Conservation (phyloP, 2,113 vertebrate genomes). For the Carollia perspicillata region DNA sequence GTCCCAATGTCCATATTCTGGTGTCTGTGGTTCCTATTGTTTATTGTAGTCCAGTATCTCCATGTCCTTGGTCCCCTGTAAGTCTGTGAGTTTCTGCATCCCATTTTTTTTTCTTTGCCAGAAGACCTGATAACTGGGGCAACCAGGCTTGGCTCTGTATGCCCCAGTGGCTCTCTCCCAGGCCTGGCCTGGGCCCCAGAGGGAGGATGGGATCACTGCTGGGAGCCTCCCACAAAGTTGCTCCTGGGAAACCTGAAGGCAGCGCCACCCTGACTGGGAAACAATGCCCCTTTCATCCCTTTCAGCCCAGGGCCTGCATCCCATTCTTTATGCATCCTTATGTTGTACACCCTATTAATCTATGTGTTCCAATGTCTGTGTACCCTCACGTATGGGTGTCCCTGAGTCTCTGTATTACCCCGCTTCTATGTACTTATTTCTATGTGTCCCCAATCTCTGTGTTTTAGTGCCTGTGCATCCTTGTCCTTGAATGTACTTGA, state of each 20-base stretch:
- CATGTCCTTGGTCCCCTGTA: not conserved
- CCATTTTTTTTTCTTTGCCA: not conserved
- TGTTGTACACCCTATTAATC: not conserved
- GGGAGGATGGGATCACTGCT: not conserved
- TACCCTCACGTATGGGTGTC: not conserved
- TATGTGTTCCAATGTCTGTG: not conserved
- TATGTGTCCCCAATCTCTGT: not conserved
- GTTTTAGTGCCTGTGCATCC: not conserved
- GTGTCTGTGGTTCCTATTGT: not conserved
- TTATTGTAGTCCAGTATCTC: not conserved
- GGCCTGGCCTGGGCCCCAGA: not conserved
- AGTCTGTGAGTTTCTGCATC: not conserved
- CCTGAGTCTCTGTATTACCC: not conserved
- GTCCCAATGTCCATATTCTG: not conserved
- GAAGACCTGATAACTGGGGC: not conserved
- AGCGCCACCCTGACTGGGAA: not conserved
- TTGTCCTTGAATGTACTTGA: not conserved
- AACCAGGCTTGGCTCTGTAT: not conserved
- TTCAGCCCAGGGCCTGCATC: not conserved
- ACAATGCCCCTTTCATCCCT: slow-evolving; percentile 39
- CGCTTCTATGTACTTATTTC: not conserved
- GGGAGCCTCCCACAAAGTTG: not conserved
- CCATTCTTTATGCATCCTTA: not conserved
- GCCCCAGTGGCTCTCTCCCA: not conserved
- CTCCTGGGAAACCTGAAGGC: not conserved